A percentile compares a stretch with the other conserved stretches of the same genome.
phyloP scores from a whole-genome alignment of 2,113 vertebrate species.

The Marmota flaviventris region DNA sequence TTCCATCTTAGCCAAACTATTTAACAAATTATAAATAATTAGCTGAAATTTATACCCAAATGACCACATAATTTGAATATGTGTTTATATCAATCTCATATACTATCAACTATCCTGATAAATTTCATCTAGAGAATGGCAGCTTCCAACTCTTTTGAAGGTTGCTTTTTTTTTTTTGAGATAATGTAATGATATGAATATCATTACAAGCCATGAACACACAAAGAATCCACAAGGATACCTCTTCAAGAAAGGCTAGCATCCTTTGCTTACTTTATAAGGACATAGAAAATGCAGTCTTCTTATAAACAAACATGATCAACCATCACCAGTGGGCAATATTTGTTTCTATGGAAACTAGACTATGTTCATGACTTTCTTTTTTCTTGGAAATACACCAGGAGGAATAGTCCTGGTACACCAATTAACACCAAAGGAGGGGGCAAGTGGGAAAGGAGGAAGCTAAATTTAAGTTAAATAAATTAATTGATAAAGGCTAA shows the following conservation, averaged over 20 bases:
- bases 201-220: background rate
- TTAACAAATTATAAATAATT: background rate
- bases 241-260: background rate
- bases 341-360: constrained; percentile 54
- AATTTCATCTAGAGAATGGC: background rate
- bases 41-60: background rate
- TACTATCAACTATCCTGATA: background rate
- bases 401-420: background rate
- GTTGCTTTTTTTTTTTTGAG: background rate
- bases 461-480: background rate
- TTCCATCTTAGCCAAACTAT: background rate
- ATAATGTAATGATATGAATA: background rate
- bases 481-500: background rate
- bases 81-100: background rate
- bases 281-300: background rate
- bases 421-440: background rate
- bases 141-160: background rate
- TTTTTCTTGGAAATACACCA: constrained; percentile 29
- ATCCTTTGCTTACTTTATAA: constrained; percentile 3
- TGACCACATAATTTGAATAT: background rate
- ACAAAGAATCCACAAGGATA: background rate
- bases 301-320: constrained; percentile 49
- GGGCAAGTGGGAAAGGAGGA: background rate
- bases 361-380: background rate
- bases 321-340: background rate